Percentiles rank a stretch among this genome's conserved stretches.
These are phyloP conservation scores for Melanotaenia boesemani DNA, from an alignment of 2,797 vertebrate genomes.

Conservation along the genomic window DNA sequence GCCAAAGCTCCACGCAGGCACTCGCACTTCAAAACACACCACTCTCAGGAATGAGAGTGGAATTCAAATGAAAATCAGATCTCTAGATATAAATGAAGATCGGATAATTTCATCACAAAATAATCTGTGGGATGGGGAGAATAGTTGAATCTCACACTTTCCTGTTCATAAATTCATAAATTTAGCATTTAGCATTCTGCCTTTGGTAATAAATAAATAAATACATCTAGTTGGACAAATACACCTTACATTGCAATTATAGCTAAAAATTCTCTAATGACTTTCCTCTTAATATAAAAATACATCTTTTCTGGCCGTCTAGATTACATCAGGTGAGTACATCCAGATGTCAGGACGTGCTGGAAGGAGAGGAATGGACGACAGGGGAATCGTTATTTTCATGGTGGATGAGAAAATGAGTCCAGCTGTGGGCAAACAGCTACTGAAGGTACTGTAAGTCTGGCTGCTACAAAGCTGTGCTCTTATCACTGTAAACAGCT, in stretches of 20 bases:
- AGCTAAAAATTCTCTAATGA: not conserved
- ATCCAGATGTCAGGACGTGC: constrained; percentile 99
- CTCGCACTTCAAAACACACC: constrained; percentile 48
- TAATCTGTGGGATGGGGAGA: not conserved
- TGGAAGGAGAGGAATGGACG: constrained; percentile 98
- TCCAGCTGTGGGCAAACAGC: constrained; percentile 94
- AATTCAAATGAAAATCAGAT: constrained; percentile 44
- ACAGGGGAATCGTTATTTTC: constrained; percentile 97
- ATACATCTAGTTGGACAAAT: too few relatives aligned
- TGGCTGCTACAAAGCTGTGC: not conserved
- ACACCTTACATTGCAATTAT: not conserved
- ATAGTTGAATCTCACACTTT: not conserved
- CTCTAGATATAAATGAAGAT: constrained; percentile 31
- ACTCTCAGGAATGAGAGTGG: constrained; percentile 17
- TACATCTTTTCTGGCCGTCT: constrained; percentile 38
- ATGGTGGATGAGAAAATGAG: constrained; percentile 99
- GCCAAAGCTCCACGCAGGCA: constrained; percentile 81
- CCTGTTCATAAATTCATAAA: not conserved
- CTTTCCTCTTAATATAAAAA: not conserved
- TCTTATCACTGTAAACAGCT: not conserved
- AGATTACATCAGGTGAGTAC: constrained; percentile 99
- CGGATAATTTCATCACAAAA: constrained; percentile 31
- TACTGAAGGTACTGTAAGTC: constrained; percentile 90
- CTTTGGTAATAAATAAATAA: too few relatives aligned
- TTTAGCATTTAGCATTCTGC: not conserved